Evolutionary conservation across 1,140 invertebrate species (phyloP).

Genomic region (Brachionus asplanchnoidis): DNA sequence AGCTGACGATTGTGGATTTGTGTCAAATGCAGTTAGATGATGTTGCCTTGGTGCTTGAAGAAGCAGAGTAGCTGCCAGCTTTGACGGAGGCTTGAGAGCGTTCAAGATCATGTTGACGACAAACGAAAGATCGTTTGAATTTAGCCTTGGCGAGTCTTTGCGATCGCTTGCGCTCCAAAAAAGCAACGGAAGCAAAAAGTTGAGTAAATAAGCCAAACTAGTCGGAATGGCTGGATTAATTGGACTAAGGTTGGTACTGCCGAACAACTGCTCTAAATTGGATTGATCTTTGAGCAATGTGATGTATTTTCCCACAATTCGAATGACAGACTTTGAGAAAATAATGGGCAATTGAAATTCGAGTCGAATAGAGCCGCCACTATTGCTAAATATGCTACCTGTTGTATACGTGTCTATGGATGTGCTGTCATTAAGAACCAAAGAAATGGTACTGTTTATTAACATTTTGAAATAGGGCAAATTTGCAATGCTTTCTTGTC

Average conservation of each 20-base stretch:
- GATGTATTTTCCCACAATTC: conserved; percentile 34
- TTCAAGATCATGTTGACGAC: conserved; percentile 7
- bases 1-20: not conserved
- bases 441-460: not conserved
- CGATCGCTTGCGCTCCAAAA: conserved; percentile 37
- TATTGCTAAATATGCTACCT: not conserved
- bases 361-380: not conserved
- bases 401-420: not conserved
- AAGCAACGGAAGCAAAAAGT: conserved; percentile 30
- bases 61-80: conserved; percentile 17
- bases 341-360: conserved; percentile 17
- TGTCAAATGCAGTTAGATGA: not conserved
- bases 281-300: not conserved
- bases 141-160: conserved; percentile 7
- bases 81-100: conserved; percentile 25
- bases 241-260: not conserved
- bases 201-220: conserved; percentile 8
- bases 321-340: conserved; percentile 13
- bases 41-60: conserved; percentile 37
- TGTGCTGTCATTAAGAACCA: not conserved
- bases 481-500: conserved; percentile 16
- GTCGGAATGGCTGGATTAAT: not conserved
- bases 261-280: conserved; percentile 8
- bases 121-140: conserved; percentile 37
- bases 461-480: conserved; percentile 26